A percentile compares a stretch with the other conserved stretches of the same genome.
Conservation (phyloP, 2,113 vertebrate species). For the Aleadryas rufinucha region DNA sequence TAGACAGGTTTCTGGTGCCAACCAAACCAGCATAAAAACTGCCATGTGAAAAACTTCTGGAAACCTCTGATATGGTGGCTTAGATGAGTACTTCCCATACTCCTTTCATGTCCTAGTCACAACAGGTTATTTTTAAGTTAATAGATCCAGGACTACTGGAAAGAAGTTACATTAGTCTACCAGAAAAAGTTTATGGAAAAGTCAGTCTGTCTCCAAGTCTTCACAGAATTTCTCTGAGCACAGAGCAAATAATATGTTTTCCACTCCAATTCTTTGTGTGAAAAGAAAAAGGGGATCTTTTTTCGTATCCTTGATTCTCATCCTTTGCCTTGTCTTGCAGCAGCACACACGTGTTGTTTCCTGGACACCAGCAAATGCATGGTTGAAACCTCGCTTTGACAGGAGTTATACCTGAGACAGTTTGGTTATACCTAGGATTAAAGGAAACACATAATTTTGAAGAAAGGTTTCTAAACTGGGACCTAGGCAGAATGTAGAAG, state of each 20-base stretch:
- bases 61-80: neutral
- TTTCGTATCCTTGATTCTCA: neutral
- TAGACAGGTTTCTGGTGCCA: neutral
- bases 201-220: neutral
- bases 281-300: neutral
- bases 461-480: neutral
- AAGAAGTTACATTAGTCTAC: neutral
- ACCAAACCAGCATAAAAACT: neutral
- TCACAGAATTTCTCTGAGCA: neutral
- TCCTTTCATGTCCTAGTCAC: neutral
- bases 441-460: neutral
- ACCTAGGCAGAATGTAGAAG: neutral
- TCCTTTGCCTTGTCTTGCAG: neutral
- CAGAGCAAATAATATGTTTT: neutral
- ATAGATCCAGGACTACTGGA: neutral
- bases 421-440: neutral
- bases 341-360: neutral
- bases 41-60: neutral
- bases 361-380: neutral
- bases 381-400: neutral
- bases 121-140: neutral
- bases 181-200: neutral
- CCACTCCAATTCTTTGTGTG: neutral
- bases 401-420: too few relatives aligned
- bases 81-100: neutral